Evolutionary conservation across 1,140 invertebrate genomes (phyloP).

Genomic region (Drosophila pandora): DNA sequence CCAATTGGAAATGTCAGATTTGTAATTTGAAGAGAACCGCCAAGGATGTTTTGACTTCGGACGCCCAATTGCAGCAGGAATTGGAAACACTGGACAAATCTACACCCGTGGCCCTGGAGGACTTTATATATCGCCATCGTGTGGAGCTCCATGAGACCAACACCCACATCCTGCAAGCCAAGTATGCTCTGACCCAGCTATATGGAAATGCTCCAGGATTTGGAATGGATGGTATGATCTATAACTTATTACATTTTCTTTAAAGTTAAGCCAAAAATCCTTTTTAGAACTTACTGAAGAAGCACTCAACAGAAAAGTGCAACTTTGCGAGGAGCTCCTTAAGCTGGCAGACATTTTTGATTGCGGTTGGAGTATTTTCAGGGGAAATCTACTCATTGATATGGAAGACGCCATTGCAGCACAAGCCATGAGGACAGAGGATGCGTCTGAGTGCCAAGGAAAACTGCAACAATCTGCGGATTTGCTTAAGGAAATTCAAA

Average conservation of each 20-base stretch:
- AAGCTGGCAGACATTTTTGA: constrained; percentile 87
- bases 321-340: constrained; percentile 87
- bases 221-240: constrained; percentile 84
- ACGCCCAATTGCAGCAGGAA: constrained; percentile 86
- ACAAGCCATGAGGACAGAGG: constrained; percentile 83
- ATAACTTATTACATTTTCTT: not conserved
- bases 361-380: constrained; percentile 86
- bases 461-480: constrained; percentile 48
- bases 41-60: constrained; percentile 86
- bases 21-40: constrained; percentile 85
- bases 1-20: constrained; percentile 87
- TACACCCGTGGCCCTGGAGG: constrained; percentile 85
- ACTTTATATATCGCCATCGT: constrained; percentile 86
- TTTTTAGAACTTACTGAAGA: constrained; percentile 85
- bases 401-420: constrained; percentile 86
- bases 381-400: constrained; percentile 87
- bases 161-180: constrained; percentile 87
- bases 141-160: constrained; percentile 87
- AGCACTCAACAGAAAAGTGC: constrained; percentile 86
- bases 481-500: constrained; percentile 46
- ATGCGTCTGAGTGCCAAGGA: constrained; percentile 30
- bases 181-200: constrained; percentile 87
- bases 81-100: constrained; percentile 85
- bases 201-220: constrained; percentile 87
- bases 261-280: too few species aligned